phyloP scores from a whole-genome alignment of 1,140 invertebrate genomes.

The Drosophila dunni region DNA sequence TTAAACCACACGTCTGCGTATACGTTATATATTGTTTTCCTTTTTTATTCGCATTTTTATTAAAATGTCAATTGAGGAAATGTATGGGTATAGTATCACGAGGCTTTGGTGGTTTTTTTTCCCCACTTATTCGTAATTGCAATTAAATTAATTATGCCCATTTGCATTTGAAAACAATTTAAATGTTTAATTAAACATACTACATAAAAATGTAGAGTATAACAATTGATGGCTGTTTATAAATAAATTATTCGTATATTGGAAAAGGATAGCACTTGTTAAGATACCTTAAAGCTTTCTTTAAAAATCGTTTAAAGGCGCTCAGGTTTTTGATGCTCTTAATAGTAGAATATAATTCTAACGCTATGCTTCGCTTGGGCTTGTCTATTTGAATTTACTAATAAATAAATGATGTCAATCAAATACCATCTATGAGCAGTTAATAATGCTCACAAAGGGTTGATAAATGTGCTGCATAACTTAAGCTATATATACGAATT shows the following conservation, averaged over 20 bases:
- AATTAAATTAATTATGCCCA: conserved; percentile 80
- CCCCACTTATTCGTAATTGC: conserved; percentile 54
- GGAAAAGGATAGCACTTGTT: no score
- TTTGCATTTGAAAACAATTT: conserved; percentile 76
- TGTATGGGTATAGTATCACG: no score
- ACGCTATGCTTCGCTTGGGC: no score
- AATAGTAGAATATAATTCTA: no score
- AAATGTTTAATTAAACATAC: conserved; percentile 73
- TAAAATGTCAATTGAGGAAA: conserved; percentile 31
- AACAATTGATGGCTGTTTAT: neutral
- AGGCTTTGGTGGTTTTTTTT: conserved; percentile 11
- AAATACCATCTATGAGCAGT: no score
- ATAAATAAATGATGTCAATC: no score
- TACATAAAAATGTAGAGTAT: conserved; percentile 19
- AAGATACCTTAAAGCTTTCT: no score
- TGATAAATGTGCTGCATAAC: neutral
- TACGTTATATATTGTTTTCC: conserved; percentile 20
- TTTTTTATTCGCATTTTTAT: conserved; percentile 44
- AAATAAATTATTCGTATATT: conserved; percentile 9
- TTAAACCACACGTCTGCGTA: conserved; percentile 43
- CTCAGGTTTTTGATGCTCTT: no score
- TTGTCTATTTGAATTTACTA: no score
- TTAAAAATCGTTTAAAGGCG: no score
- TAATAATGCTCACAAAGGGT: neutral
- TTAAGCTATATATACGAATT: neutral